A percentile compares a stretch with the other conserved stretches of the same genome.
These are phyloP conservation scores for Nineta flava DNA, from an alignment of 2,888 invertebrate genomes.

Conservation along the genomic window DNA sequence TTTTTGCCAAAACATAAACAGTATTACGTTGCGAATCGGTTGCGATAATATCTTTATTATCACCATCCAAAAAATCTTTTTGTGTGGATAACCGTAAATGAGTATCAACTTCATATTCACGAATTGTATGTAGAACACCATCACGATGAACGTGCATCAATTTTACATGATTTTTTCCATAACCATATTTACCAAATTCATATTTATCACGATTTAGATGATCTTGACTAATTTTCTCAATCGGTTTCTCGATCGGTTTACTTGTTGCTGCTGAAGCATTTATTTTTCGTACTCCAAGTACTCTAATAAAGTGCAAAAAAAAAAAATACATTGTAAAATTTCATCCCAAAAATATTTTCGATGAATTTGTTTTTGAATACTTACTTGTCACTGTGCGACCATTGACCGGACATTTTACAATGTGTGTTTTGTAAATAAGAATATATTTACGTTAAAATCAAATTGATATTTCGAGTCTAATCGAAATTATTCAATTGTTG, in stretches of 20 bases:
- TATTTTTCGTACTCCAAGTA: background rate
- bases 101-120: constrained; percentile 60
- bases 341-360: background rate
- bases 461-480: too few species aligned
- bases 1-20: constrained; percentile 61
- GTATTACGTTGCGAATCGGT: constrained; percentile 76
- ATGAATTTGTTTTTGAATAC: background rate
- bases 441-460: too few species aligned
- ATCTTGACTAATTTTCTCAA: constrained; percentile 8
- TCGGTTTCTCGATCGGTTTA: background rate
- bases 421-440: too few species aligned
- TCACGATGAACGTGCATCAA: constrained; percentile 53
- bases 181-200: constrained; percentile 46
- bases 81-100: constrained; percentile 51
- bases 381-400: constrained; percentile 1
- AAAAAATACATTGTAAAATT: background rate
- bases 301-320: background rate
- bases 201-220: constrained; percentile 25
- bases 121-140: constrained; percentile 47
- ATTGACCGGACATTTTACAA: background rate
- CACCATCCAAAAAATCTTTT: constrained; percentile 53
- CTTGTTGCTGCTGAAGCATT: background rate
- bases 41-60: constrained; percentile 65
- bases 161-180: constrained; percentile 62
- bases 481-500: too few species aligned